Conservation (phyloP, 2,888 invertebrate genomes). For the Halictus quadricinctus region DNA sequence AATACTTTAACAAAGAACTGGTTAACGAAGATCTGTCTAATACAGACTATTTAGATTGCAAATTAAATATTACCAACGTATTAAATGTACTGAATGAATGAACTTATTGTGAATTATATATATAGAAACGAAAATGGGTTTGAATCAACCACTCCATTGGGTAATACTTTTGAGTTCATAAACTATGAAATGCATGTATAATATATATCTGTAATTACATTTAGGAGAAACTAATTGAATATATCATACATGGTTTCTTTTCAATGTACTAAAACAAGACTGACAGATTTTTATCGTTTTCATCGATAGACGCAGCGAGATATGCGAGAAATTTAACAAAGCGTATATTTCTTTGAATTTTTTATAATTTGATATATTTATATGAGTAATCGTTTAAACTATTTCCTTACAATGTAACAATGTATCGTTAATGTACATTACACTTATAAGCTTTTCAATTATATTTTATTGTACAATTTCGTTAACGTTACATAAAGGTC, state of each 20-base stretch:
- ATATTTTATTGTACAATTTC: neutral
- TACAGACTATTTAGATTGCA: slow-evolving; percentile 34
- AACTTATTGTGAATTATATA: slow-evolving; percentile 20
- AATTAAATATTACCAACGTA: slow-evolving; percentile 22
- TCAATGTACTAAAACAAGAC: slow-evolving; percentile 47
- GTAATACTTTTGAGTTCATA: slow-evolving; percentile 23
- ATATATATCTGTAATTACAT: slow-evolving; percentile 28
- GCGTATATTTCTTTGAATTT: neutral
- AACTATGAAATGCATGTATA: slow-evolving; percentile 24
- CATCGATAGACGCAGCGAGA: slow-evolving; percentile 15
- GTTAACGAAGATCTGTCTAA: neutral
- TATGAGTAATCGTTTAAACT: neutral
- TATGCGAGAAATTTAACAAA: slow-evolving; percentile 4
- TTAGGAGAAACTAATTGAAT: slow-evolving; percentile 19
- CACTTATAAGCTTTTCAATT: neutral
- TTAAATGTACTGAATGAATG: slow-evolving; percentile 40
- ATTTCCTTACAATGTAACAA: neutral
- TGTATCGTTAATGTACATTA: neutral
- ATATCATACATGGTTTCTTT: slow-evolving; percentile 32
- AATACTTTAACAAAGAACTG: slow-evolving; percentile 11
- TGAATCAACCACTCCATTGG: slow-evolving; percentile 17
- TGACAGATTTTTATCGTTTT: slow-evolving; percentile 46
- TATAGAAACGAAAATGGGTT: neutral
- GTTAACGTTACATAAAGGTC: slow-evolving; percentile 2
- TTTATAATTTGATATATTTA: neutral